phyloP scores from a whole-genome alignment of 2,113 vertebrate genomes.

The Pterocles burchelli region DNA sequence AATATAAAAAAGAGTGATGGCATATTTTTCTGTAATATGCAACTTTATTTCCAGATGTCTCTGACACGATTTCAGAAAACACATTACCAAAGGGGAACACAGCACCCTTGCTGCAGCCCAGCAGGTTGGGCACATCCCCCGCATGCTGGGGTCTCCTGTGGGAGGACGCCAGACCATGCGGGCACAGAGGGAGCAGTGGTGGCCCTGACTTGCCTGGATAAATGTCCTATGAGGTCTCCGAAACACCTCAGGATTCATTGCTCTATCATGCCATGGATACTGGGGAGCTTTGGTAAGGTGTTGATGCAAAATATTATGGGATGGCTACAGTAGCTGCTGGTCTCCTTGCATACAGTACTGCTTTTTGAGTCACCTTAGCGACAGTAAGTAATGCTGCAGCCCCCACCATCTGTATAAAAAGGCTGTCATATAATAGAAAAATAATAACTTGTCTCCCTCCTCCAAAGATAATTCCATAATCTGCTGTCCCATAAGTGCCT shows the following conservation, averaged over 20 bases:
- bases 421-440: neutral
- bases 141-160: fast-evolving
- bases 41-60: neutral
- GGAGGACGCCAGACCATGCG: neutral
- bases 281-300: neutral
- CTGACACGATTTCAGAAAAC: neutral
- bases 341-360: neutral
- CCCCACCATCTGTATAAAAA: neutral
- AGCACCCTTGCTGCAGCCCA: neutral
- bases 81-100: neutral
- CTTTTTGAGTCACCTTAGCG: neutral
- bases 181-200: neutral
- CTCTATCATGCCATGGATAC: neutral
- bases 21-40: neutral
- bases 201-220: fast-evolving
- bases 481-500: neutral
- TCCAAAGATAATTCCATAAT: neutral
- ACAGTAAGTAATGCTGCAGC: neutral
- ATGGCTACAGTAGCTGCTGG: neutral
- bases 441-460: neutral
- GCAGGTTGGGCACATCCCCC: fast-evolving
- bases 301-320: neutral
- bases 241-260: neutral
- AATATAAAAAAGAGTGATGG: no score
- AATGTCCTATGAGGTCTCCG: neutral